Evolutionary conservation across 2,888 invertebrate genomes (phyloP).

Genomic region (Neria commutata): DNA sequence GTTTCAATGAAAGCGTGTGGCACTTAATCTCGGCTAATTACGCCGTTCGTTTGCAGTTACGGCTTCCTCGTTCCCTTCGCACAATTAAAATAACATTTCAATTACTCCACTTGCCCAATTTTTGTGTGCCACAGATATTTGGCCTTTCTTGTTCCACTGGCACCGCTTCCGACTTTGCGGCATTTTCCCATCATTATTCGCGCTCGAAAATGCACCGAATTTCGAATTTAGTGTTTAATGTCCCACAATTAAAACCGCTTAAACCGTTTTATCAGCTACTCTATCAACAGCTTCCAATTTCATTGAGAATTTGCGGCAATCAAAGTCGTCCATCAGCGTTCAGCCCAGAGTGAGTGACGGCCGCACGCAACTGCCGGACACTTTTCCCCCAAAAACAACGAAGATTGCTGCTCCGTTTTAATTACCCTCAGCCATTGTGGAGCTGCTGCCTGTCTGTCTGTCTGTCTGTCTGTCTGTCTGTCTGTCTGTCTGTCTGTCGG

Average conservation of each 20-base stretch:
- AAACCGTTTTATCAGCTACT: neutral
- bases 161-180: neutral
- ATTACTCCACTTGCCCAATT: neutral
- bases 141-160: neutral
- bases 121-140: neutral
- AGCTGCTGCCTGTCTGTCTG: neutral
- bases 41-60: neutral
- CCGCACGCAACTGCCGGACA: neutral
- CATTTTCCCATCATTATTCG: neutral
- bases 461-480: too few relatives aligned
- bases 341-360: too few relatives aligned
- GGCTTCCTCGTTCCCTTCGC: too few relatives aligned
- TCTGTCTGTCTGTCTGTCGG: too few relatives aligned
- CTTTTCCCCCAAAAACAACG: too few relatives aligned
- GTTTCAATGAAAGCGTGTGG: too few relatives aligned
- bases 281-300: neutral
- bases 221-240: neutral
- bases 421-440: neutral
- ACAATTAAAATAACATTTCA: constrained; percentile 2
- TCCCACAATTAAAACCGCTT: neutral
- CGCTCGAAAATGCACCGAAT: too few relatives aligned
- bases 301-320: neutral
- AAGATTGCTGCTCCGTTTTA: neutral
- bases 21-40: neutral
- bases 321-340: too few relatives aligned